Conservation (phyloP, 92 coral and sea anemone species). For the Epizoanthus rinbou region DNA sequence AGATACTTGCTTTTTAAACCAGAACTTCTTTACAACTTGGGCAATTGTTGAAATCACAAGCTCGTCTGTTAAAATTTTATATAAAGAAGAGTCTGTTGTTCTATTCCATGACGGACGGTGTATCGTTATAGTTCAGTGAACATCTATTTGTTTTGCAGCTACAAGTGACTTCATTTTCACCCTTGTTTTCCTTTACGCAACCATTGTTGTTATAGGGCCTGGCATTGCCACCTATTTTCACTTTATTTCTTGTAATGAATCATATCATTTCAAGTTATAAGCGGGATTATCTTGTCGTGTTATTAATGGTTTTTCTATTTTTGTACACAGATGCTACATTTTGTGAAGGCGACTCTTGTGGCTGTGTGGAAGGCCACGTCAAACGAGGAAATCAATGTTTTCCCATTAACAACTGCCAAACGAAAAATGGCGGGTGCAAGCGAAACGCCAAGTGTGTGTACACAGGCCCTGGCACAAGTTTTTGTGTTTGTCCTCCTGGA, state of each 20-base stretch:
- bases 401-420: slow-evolving; percentile 63
- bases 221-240: too few species aligned
- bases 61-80: too few species aligned
- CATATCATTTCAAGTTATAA: too few species aligned
- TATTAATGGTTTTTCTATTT: background rate
- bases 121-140: background rate
- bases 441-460: slow-evolving; percentile 60
- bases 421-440: slow-evolving; percentile 53
- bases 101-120: too few species aligned
- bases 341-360: slow-evolving; percentile 24
- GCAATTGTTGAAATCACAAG: too few species aligned
- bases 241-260: too few species aligned
- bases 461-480: slow-evolving; percentile 59
- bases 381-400: slow-evolving; percentile 46
- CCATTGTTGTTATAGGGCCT: too few species aligned
- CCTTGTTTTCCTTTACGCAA: too few species aligned
- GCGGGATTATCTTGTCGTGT: too few species aligned
- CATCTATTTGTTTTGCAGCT: background rate
- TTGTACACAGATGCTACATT: slow-evolving; percentile 40
- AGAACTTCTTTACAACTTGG: too few species aligned
- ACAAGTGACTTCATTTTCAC: background rate
- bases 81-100: too few species aligned
- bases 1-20: too few species aligned
- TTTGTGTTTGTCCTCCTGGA: slow-evolving; percentile 53
- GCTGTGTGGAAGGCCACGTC: slow-evolving; percentile 57